Evolutionary conservation across 37 sponge, comb jelly and placozoan species (phyloP).

Genomic region (Ianthella basta): DNA sequence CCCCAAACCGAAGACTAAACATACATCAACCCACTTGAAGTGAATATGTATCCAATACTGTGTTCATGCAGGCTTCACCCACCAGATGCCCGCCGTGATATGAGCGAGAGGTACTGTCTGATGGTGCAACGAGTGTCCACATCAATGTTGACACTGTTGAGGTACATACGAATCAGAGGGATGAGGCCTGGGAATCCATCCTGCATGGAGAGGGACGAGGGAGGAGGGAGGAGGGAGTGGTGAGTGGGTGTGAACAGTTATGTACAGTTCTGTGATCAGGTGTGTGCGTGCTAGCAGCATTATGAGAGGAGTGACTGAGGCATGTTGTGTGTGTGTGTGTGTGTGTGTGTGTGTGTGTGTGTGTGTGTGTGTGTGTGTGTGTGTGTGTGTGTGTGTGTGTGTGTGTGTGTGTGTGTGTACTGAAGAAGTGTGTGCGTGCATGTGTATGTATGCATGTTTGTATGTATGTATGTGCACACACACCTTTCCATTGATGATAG

Average conservation of each 20-base stretch:
- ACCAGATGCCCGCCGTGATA: conserved; percentile 82
- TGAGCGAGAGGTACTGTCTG: conserved; percentile 65
- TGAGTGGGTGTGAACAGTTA: background rate
- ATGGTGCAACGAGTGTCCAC: conserved; percentile 86
- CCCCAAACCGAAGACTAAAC: too few relatives aligned
- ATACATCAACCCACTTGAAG: too few relatives aligned
- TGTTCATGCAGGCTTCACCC: too few relatives aligned
- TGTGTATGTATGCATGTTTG: background rate
- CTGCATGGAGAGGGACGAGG: too few relatives aligned
- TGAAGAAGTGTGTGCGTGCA: too few relatives aligned
- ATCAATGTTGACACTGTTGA: conserved; percentile 79
- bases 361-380: too few relatives aligned
- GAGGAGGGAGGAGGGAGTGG: background rate
- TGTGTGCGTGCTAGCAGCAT: too few relatives aligned
- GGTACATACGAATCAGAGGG: conserved; percentile 83
- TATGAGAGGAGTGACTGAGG: too few relatives aligned
- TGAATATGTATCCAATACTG: too few relatives aligned
- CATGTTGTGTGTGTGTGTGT: too few relatives aligned
- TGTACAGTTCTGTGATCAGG: too few relatives aligned
- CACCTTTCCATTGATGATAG: conserved; percentile 95
- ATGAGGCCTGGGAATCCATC: conserved; percentile 86
- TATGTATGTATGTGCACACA: background rate
- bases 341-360: too few relatives aligned
- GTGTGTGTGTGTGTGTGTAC: background rate
- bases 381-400: background rate